phyloP scores from a whole-genome alignment of 2,797 vertebrate species.

The Loris lydekkerianus region DNA sequence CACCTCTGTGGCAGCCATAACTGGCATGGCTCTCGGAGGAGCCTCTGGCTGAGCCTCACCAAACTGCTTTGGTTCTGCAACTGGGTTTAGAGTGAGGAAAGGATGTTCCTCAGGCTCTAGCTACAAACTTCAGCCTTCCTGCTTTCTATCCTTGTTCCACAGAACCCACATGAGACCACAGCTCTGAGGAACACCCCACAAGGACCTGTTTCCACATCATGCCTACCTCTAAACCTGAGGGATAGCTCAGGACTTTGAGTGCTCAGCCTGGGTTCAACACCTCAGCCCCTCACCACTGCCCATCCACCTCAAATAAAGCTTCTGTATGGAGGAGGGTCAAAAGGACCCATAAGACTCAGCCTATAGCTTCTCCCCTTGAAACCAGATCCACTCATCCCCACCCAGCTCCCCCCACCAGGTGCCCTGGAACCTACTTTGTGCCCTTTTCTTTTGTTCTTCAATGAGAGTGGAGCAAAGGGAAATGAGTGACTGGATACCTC shows the following conservation, averaged over 20 bases:
- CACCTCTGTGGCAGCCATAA: not conserved
- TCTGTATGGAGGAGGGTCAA: not conserved
- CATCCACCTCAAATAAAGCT: slow-evolving; percentile 24
- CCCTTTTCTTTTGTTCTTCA: slow-evolving; percentile 77
- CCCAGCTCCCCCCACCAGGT: not conserved
- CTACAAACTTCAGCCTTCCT: slow-evolving; percentile 4
- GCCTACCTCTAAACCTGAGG: not conserved
- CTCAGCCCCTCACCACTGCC: not conserved
- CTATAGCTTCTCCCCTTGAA: not conserved
- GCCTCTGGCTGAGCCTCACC: not conserved
- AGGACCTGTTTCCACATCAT: not conserved
- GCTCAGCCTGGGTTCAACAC: not conserved
- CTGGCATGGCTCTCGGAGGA: not conserved
- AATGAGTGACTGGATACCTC: slow-evolving; percentile 78
- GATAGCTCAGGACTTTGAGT: not conserved
- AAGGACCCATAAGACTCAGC: not conserved
- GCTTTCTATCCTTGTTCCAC: not conserved
- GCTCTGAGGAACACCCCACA: not conserved
- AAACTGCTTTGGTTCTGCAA: not conserved
- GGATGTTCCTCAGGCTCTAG: not conserved
- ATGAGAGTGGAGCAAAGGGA: slow-evolving; percentile 80
- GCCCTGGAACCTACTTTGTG: slow-evolving; percentile 76
- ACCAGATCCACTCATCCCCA: not conserved
- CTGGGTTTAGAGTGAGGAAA: slow-evolving; percentile 10
- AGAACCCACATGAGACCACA: not conserved